Conservation (phyloP, 2,888 invertebrate genomes). For the Ectobius pallidus region DNA sequence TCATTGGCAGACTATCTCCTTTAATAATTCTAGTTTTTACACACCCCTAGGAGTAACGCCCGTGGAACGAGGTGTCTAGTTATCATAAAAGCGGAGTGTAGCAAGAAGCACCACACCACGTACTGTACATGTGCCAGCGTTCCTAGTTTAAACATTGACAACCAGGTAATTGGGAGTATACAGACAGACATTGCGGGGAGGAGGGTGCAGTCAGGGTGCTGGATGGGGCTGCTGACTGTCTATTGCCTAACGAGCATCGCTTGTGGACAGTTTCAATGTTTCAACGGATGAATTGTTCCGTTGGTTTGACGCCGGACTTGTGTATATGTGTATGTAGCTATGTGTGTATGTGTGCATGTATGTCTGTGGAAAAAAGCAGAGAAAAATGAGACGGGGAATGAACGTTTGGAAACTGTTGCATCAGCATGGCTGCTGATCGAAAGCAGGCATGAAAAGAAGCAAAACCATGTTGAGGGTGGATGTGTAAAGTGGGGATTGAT, state of each 20-base stretch:
- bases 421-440: slow-evolving; percentile 31
- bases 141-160: slow-evolving; percentile 49
- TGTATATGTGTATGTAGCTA: background rate
- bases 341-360: too few species aligned
- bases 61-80: background rate
- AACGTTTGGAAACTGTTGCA: slow-evolving; percentile 30
- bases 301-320: slow-evolving; percentile 17
- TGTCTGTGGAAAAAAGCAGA: too few species aligned
- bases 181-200: slow-evolving; percentile 10
- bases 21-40: too few species aligned
- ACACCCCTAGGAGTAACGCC: too few species aligned
- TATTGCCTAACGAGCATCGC: slow-evolving; percentile 37
- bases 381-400: background rate
- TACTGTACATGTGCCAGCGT: background rate
- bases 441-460: background rate
- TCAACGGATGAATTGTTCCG: slow-evolving; percentile 37
- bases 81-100: background rate
- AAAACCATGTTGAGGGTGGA: background rate
- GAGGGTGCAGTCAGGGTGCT: background rate
- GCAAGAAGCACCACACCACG: background rate
- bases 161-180: slow-evolving; percentile 48
- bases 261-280: slow-evolving; percentile 39
- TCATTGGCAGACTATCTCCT: too few species aligned
- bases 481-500: too few species aligned
- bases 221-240: slow-evolving; percentile 20